Percentiles rank a stretch among this genome's conserved stretches.
Evolutionary conservation across 1,140 invertebrate genomes (phyloP).

Genomic region (Bombus vancouverensis): DNA sequence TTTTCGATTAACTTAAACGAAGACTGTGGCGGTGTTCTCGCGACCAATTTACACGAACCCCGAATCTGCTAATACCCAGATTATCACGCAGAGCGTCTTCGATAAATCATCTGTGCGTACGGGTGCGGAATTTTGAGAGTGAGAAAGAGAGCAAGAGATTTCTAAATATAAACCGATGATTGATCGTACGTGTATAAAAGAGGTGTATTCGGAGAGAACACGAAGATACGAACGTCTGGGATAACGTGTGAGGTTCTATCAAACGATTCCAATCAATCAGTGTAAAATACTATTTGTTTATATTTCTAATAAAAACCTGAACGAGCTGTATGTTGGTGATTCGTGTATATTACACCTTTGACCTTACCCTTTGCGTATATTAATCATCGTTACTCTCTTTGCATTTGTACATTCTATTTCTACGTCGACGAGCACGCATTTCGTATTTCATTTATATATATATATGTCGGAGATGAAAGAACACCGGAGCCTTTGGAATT

Average conservation of each 20-base stretch:
- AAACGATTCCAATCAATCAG: neutral
- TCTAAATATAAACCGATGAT: constrained; percentile 20
- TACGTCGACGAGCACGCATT: too few species aligned
- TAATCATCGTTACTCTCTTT: neutral
- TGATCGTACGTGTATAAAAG: neutral
- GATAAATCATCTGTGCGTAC: neutral
- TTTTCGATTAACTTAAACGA: neutral
- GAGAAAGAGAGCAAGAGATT: neutral
- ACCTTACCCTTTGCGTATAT: neutral
- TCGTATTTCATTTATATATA: too few species aligned
- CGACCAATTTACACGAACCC: neutral
- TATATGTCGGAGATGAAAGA: neutral
- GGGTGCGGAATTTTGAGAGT: neutral
- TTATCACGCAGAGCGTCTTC: neutral
- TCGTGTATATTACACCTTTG: neutral
- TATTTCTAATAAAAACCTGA: constrained; percentile 67
- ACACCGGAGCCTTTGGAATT: too few species aligned
- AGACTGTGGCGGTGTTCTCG: neutral
- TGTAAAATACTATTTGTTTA: constrained; percentile 66
- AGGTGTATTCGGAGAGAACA: neutral
- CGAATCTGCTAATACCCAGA: neutral
- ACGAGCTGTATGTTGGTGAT: constrained; percentile 16
- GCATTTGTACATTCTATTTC: neutral
- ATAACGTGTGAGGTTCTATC: neutral
- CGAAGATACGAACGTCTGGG: neutral